These are phyloP conservation scores for Archivesica marissinica DNA, from an alignment of 1,140 invertebrate species.

Conservation along the genomic window DNA sequence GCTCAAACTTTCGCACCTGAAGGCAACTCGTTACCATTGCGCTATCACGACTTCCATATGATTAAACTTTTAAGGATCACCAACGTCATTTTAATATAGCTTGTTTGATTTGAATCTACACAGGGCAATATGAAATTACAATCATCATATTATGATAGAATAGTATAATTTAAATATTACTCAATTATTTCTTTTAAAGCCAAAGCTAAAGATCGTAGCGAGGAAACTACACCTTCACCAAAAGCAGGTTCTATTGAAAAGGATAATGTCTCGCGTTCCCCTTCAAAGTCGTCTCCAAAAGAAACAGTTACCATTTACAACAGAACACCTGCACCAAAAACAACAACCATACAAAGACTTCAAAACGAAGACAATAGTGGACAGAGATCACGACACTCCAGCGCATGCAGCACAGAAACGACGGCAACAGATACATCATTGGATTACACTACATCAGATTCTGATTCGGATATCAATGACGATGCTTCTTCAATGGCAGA, in stretches of 20 bases:
- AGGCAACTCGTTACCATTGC: too few relatives aligned
- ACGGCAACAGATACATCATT: background rate
- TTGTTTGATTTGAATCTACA: too few relatives aligned
- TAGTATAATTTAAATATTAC: background rate
- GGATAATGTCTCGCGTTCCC: background rate
- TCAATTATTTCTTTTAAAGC: background rate
- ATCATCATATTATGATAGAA: too few relatives aligned
- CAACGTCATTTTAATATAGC: too few relatives aligned
- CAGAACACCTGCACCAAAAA: background rate
- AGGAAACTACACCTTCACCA: background rate
- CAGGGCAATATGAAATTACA: too few relatives aligned
- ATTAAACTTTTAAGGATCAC: too few relatives aligned
- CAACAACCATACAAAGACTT: too few relatives aligned
- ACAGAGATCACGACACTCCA: background rate
- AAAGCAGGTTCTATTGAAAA: background rate
- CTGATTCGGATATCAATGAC: background rate
- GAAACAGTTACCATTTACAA: background rate
- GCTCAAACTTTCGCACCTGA: too few relatives aligned
- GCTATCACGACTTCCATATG: too few relatives aligned
- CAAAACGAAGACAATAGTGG: background rate
- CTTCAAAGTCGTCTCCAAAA: background rate
- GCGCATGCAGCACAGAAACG: conserved; percentile 8
- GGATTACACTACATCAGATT: background rate
- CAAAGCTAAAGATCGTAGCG: background rate
- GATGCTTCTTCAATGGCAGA: background rate